Percentiles rank a stretch among this genome's conserved stretches.
Conservation (phyloP, 1,140 invertebrate genomes). For the Temnothorax nylanderi region DNA sequence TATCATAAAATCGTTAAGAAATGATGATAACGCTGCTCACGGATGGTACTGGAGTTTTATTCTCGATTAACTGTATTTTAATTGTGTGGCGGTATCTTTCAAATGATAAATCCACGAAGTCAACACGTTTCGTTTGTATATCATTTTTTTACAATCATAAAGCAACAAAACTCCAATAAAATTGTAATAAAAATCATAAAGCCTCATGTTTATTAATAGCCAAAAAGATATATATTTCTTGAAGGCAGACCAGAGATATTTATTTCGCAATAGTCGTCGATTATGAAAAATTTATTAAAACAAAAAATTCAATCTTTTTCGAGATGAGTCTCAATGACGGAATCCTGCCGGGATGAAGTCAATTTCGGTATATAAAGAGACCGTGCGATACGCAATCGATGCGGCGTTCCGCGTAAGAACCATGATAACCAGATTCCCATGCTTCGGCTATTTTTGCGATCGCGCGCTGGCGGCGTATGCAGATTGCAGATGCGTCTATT, state of each 20-base stretch:
- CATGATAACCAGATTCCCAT: slow-evolving; percentile 24
- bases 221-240: not conserved
- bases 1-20: slow-evolving; percentile 18
- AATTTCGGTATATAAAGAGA: not conserved
- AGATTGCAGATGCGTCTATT: slow-evolving; percentile 52
- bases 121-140: not conserved
- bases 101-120: not conserved
- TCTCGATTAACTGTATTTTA: slow-evolving; percentile 6
- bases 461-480: slow-evolving; percentile 17
- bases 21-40: not conserved
- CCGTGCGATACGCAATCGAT: not conserved
- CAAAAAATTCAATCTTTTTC: not conserved
- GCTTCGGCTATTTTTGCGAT: slow-evolving; percentile 58
- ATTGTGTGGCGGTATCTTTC: not conserved
- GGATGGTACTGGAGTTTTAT: slow-evolving; percentile 4
- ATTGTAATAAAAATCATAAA: not conserved
- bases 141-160: not conserved
- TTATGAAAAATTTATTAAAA: not conserved
- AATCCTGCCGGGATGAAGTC: not conserved
- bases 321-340: not conserved
- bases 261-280: not conserved
- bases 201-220: not conserved
- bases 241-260: not conserved
- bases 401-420: not conserved
- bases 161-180: slow-evolving; percentile 12